Conservation (phyloP, 2,797 vertebrate genomes). For the Lindbergichthys nudifrons region DNA sequence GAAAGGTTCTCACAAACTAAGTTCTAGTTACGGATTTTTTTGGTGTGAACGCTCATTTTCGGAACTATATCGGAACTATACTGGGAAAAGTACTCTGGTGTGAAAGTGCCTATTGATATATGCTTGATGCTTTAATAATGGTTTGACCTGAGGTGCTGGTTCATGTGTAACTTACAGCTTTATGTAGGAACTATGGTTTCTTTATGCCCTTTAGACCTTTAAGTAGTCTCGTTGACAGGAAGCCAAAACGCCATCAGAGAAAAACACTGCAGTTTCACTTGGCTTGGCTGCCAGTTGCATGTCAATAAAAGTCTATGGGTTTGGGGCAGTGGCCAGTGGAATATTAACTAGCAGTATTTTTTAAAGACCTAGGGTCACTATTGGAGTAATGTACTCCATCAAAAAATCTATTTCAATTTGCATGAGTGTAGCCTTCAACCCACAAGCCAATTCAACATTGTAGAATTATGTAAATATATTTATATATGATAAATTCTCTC, state of each 20-base stretch:
- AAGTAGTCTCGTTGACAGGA: slow-evolving; percentile 28
- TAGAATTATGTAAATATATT: not conserved
- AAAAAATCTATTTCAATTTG: slow-evolving; percentile 42
- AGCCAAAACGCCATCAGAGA: slow-evolving; percentile 32
- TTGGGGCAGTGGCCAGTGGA: slow-evolving; percentile 4
- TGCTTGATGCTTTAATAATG: slow-evolving; percentile 2
- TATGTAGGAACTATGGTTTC: slow-evolving; percentile 6
- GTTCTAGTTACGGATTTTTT: too few relatives aligned
- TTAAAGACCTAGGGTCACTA: slow-evolving; percentile 23
- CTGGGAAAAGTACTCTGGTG: too few relatives aligned
- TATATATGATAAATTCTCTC: too few relatives aligned
- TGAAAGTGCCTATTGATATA: not conserved
- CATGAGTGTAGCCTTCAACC: slow-evolving; percentile 6
- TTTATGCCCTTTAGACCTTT: slow-evolving; percentile 23
- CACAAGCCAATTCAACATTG: not conserved
- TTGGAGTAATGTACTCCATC: slow-evolving; percentile 26
- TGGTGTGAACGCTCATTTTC: too few relatives aligned
- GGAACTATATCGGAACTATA: too few relatives aligned
- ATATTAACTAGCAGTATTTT: slow-evolving; percentile 34
- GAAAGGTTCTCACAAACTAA: too few relatives aligned
- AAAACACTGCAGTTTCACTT: slow-evolving; percentile 29
- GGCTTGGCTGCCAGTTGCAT: slow-evolving; percentile 1
- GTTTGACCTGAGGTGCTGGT: slow-evolving; percentile 18
- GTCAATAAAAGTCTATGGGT: slow-evolving; percentile 28
- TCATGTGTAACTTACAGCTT: slow-evolving; percentile 14